Percentiles rank a stretch among this genome's conserved stretches.
Evolutionary conservation across 2,113 vertebrate species (phyloP).

Genomic region (Chascanopsetta lugubris): DNA sequence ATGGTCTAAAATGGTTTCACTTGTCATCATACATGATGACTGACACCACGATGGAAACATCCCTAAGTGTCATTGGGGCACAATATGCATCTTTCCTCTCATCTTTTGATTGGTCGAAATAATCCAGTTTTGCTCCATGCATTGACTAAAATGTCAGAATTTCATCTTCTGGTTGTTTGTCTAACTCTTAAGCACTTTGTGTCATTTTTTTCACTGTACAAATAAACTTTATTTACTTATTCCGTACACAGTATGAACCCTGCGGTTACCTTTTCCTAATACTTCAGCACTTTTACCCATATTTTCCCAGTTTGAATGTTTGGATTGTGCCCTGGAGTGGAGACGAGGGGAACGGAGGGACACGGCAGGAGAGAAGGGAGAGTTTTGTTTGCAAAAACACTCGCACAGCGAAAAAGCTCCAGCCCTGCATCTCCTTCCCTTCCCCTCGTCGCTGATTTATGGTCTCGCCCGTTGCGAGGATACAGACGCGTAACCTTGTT

Average conservation of each 20-base stretch:
- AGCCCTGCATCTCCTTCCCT: constrained; percentile 5
- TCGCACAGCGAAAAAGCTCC: constrained; percentile 24
- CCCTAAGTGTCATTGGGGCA: no score
- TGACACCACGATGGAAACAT: no score
- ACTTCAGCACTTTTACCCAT: neutral
- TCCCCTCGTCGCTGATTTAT: constrained; percentile 44
- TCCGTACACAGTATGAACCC: neutral
- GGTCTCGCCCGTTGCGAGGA: constrained; percentile 61
- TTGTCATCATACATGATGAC: no score
- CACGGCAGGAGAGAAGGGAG: constrained; percentile 4
- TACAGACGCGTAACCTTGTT: constrained; percentile 24
- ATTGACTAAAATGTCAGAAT: no score
- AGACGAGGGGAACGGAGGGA: neutral
- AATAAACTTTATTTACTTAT: constrained; percentile 7
- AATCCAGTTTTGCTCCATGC: no score
- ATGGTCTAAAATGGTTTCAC: no score
- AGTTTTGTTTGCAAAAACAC: constrained; percentile 51
- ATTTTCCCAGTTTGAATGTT: neutral
- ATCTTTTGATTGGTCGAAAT: no score
- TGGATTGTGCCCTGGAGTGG: neutral
- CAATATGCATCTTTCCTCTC: neutral
- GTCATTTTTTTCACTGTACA: neutral
- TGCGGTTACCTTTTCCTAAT: neutral
- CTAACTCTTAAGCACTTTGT: constrained; percentile 15
- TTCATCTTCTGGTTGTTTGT: neutral